These are phyloP conservation scores for Drosophila aldrichi DNA, from an alignment of 2,888 invertebrate genomes.

Conservation along the genomic window DNA sequence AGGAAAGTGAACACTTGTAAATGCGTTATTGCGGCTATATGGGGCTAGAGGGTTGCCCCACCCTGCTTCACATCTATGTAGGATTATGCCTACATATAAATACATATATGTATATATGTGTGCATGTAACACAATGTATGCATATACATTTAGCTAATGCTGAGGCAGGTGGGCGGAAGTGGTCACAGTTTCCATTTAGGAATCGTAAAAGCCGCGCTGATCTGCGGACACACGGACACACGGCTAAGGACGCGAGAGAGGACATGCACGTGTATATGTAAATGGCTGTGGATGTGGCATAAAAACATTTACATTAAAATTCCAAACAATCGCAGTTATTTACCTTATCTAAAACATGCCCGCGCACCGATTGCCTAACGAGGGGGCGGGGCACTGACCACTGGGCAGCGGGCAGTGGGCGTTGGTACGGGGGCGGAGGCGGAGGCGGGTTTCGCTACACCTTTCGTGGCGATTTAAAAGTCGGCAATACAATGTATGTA, in stretches of 20 bases:
- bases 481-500: slow-evolving; percentile 44
- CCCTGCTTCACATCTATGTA: background rate
- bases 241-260: background rate
- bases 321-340: slow-evolving; percentile 76
- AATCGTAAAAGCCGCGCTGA: slow-evolving; percentile 22
- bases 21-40: background rate
- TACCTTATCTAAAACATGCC: slow-evolving; percentile 78
- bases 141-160: background rate
- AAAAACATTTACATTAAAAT: slow-evolving; percentile 75
- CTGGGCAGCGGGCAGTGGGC: background rate
- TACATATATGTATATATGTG: too few species aligned
- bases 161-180: slow-evolving; percentile 9
- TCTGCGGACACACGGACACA: slow-evolving; percentile 17
- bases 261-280: background rate
- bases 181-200: slow-evolving; percentile 17
- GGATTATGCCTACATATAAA: too few species aligned
- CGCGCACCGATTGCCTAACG: slow-evolving; percentile 12
- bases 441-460: slow-evolving; percentile 28
- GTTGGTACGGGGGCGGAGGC: background rate
- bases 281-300: slow-evolving; percentile 30
- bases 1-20: background rate
- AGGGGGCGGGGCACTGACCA: background rate
- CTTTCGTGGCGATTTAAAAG: slow-evolving; percentile 34
- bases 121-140: too few species aligned
- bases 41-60: background rate